Base-by-base conservation (phyloP, 53 echinoderm and acorn worm genomes). In the Astropecten irregularis region DNA sequence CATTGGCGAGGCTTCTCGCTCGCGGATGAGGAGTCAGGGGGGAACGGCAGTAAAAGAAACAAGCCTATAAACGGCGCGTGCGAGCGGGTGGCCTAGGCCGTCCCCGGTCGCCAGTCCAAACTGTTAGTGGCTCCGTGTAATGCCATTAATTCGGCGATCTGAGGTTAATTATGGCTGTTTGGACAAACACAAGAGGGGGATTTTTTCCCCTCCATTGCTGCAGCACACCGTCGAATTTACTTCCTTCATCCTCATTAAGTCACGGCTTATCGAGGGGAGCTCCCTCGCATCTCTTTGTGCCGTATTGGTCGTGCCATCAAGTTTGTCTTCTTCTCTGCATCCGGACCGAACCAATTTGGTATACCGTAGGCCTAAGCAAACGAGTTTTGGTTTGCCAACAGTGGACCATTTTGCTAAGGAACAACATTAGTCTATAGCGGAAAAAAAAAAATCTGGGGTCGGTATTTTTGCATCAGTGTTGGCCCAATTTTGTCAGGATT, bases 161-260 rank as follows among this genome's bases (percentile, higher is more conserved):
- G 31, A 79, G 79, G 79, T 79, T 79, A 61, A 79, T 79, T 79
- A 79, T 79, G 61, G 79, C 56, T 79, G 61, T 79, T 79, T 79
- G 79, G 79, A 79, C 79, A 79, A 79, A 79, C 79, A 79, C 79
- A 79, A 79, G 60, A 30, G 44, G 32, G 34, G 62, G 79, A 66
- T 66, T 66, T 66, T 38, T 1, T 0, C 40, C 40, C 40, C 9
- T 3, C 20, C 13, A 16, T 38, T 42, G 42, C 42, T 42, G 42
- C 11, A 42, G 42, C 42, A 11, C 42, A 11, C 42, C 42, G 42
- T 11, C 11, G 42, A 37, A 68, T 68, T 68, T 40, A 2, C 1
- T 9, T 15, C 32, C 46, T 68, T 68, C 47, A 21, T 68, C 68
- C 46, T 7, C 9, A 54, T 54, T 54, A n/a, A 54, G 18, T 54